Evolutionary conservation across 2,888 invertebrate genomes (phyloP), one percentile per base, ranked within the genome.

Genomic region (Cryptosula pallasiana): DNA sequence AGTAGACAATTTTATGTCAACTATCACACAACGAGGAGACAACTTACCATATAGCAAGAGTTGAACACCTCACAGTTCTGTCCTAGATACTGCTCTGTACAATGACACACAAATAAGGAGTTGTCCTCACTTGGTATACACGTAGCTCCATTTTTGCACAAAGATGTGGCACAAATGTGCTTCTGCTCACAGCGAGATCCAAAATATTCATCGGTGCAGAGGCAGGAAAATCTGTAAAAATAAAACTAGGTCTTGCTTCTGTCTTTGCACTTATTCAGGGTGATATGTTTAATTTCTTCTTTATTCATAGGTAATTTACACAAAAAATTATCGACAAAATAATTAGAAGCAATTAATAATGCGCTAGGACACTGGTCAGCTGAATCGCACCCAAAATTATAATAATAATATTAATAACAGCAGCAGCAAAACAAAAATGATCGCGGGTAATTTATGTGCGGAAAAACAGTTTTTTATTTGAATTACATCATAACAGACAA

Each of bases 91-190:
- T 55, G 55, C 9, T 55, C 55, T 13, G 55, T 55, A 25, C 55
- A 55, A 20, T 55, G 16, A 25, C 55, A 55, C n/a, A 55, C 55
- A 25, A n/a, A 55, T 3, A 55, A 25, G 23, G 55, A 55, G 55
- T 55, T 55, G 55, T 55, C 55, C 25, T 55, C 23, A 55, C 55
- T 55, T 55, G 55, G 55, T 25, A 55, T 25, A 55, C 55, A 55
- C 16, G 55, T 55, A 55, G 55, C 55, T 55, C 55, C 55, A 25
- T 55, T 55, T 23, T 55, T 55, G 23, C 55, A 55, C 3, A 25
- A 25, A 25, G 23, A 55, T n/a, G 55, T 23, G 55, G 55, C 5
- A 55, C 55, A 55, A 3, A 55, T 55, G 23, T 13, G 55, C 5
- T 20, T 55, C 5, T n/a, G 16, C 55, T 55, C 55, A 55, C 55